These are phyloP conservation scores for Trachelus tabidus DNA, from an alignment of 2,888 invertebrate species.

Conservation along the genomic window DNA sequence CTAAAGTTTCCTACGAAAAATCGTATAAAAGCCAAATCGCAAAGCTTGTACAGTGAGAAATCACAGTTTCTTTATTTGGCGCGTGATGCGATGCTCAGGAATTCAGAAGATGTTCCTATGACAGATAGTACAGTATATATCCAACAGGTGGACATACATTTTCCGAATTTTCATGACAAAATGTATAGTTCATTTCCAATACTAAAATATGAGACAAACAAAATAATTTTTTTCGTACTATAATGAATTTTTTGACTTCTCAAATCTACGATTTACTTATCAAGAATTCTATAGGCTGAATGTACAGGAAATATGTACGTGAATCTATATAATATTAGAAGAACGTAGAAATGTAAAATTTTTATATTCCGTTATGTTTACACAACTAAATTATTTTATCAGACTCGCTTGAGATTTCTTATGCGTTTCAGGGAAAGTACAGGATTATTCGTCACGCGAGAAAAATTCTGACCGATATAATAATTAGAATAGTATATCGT, in stretches of 20 bases:
- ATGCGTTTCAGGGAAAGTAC: neutral
- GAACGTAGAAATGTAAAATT: neutral
- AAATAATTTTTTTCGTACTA: neutral
- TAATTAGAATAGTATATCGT: neutral
- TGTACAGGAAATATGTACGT: neutral
- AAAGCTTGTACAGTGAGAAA: neutral
- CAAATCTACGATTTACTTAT: neutral
- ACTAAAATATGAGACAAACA: neutral
- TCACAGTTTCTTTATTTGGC: neutral
- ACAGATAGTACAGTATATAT: neutral
- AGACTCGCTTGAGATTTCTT: neutral
- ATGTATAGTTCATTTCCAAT: neutral
- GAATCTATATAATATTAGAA: neutral
- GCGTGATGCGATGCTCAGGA: neutral
- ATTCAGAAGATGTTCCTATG: neutral
- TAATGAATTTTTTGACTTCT: neutral
- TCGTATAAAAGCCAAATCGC: neutral
- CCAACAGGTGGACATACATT: neutral
- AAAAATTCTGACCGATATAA: conserved; percentile 7
- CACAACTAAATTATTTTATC: neutral
- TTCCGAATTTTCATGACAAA: conserved; percentile 5
- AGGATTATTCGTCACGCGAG: neutral
- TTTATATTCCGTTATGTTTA: neutral
- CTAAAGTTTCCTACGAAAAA: neutral
- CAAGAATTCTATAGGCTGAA: neutral